Percentiles rank a stretch among this genome's conserved stretches.
Evolutionary conservation across 2,113 vertebrate species (phyloP).

Genomic region (western clawed frog (Xenopus tropicalis)): DNA sequence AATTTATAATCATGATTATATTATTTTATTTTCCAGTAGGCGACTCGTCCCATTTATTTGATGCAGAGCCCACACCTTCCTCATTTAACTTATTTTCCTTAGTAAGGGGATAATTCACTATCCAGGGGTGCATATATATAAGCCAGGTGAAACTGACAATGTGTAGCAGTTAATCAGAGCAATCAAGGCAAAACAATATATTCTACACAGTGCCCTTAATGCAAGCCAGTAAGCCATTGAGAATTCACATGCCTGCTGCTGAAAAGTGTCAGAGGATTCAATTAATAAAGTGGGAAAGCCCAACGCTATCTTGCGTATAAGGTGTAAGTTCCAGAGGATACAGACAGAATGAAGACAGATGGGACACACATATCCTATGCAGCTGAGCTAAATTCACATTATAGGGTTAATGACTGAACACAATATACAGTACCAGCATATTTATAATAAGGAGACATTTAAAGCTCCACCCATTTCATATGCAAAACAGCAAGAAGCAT

Average conservation of each 20-base stretch:
- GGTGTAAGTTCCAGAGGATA: no score
- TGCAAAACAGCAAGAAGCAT: no score
- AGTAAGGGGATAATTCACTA: conserved; percentile 17
- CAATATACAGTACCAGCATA: no score
- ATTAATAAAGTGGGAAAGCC: conserved; percentile 28
- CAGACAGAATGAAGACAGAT: no score
- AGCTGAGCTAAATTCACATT: no score
- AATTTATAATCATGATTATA: conserved; percentile 38
- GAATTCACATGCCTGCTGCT: no score
- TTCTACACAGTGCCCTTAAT: not conserved
- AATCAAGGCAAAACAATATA: conserved; percentile 20
- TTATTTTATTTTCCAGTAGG: conserved; percentile 2
- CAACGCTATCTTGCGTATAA: not conserved
- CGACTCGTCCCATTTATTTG: conserved; percentile 5
- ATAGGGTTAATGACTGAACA: no score
- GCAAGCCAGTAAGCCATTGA: no score
- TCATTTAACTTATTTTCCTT: conserved; percentile 10
- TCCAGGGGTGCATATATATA: not conserved
- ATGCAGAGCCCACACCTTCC: conserved; percentile 2
- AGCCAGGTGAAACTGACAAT: conserved; percentile 3
- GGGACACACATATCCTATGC: no score
- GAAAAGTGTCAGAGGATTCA: conserved; percentile 16
- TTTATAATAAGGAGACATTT: no score
- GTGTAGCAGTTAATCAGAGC: conserved; percentile 17
- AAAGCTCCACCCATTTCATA: no score